phyloP scores from a whole-genome alignment of 2,888 invertebrate genomes.

The Hypomecis atomaria region DNA sequence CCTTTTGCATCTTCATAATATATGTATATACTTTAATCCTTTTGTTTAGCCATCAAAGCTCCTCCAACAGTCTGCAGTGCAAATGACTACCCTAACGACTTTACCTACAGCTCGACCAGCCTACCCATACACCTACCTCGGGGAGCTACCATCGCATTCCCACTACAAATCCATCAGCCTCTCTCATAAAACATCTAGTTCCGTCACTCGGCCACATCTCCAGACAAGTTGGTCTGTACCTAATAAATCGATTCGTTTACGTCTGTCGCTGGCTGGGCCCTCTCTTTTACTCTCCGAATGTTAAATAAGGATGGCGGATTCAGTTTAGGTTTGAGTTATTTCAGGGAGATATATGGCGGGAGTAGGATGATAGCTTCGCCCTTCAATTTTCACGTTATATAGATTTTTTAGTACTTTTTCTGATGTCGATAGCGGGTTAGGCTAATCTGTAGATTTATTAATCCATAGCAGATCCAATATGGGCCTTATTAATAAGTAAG shows the following conservation, averaged over 20 bases:
- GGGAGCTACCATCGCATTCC: not conserved
- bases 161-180: not conserved
- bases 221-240: not conserved
- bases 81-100: conserved; percentile 18
- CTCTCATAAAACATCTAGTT: not conserved
- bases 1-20: no score
- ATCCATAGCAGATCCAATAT: no score
- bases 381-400: no score
- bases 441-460: no score
- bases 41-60: conserved; percentile 3
- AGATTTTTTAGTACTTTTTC: no score
- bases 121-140: not conserved
- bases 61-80: not conserved
- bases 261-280: conserved; percentile 16
- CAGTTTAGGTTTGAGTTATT: not conserved
- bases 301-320: conserved; percentile 2
- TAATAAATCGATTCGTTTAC: conserved; percentile 31
- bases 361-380: not conserved
- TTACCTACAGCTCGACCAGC: conserved; percentile 1
- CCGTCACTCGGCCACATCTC: not conserved
- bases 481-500: no score
- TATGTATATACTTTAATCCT: not conserved
- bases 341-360: not conserved
- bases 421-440: no score
- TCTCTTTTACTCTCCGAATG: conserved; percentile 10